These are phyloP conservation scores for Drosophila trapezifrons DNA, from an alignment of 1,140 invertebrate genomes.

Conservation along the genomic window DNA sequence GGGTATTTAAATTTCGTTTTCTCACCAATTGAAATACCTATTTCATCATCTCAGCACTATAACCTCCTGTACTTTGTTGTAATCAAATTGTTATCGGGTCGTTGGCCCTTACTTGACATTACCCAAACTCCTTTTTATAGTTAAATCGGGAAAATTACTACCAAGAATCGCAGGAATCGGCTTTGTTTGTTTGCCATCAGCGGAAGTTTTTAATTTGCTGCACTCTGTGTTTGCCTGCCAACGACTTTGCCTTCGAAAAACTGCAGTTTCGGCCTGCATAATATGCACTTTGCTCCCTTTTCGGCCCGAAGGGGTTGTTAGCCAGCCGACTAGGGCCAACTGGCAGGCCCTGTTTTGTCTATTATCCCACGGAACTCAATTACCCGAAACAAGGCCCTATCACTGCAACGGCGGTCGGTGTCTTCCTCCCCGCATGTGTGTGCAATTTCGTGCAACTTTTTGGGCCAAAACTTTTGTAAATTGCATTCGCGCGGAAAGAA, in stretches of 20 bases:
- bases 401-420: conserved; percentile 35
- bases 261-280: conserved; percentile 77
- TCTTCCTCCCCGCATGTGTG: conserved; percentile 58
- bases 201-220: conserved; percentile 78
- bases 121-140: conserved; percentile 14
- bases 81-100: conserved; percentile 64
- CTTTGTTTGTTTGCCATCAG: conserved; percentile 74
- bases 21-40: neutral
- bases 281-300: conserved; percentile 67
- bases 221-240: conserved; percentile 17
- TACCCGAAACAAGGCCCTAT: conserved; percentile 63
- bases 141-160: conserved; percentile 62
- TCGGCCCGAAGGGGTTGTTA: conserved; percentile 34
- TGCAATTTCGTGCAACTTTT: conserved; percentile 77
- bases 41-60: too few relatives aligned
- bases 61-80: neutral
- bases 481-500: conserved; percentile 66
- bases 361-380: conserved; percentile 61
- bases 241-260: conserved; percentile 37
- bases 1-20: neutral
- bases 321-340: conserved; percentile 17
- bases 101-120: conserved; percentile 25
- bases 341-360: conserved; percentile 44
- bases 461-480: conserved; percentile 67
- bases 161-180: conserved; percentile 59